Percentiles rank a stretch among this genome's conserved stretches.
phyloP scores from a whole-genome alignment of 2,113 vertebrate species.

The Trachemys scripta region DNA sequence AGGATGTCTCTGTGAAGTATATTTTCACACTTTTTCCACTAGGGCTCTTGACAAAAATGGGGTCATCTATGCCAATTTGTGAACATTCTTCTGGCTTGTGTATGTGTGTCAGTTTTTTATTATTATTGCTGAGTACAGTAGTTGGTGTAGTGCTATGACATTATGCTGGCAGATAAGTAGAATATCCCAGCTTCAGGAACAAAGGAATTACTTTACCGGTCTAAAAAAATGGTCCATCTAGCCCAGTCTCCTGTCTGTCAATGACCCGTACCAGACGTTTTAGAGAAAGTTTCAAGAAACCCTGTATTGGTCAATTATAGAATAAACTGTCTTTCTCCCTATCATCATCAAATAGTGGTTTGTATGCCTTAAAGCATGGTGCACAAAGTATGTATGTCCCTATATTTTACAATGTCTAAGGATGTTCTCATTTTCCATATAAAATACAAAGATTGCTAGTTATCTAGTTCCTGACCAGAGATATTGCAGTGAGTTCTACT shows the following conservation, averaged over 20 bases:
- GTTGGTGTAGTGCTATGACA: conserved; percentile 19
- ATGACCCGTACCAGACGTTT: conserved; percentile 36
- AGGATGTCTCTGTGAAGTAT: conserved; percentile 59
- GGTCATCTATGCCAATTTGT: conserved; percentile 74
- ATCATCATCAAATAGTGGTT: not conserved
- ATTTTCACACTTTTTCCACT: conserved; percentile 61
- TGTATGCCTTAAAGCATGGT: conserved; percentile 53
- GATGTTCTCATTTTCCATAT: conserved; percentile 18
- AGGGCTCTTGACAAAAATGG: conserved; percentile 33
- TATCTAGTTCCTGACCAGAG: not conserved
- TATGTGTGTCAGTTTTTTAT: conserved; percentile 30
- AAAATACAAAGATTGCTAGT: not conserved
- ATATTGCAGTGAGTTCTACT: not conserved
- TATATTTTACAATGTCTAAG: not conserved
- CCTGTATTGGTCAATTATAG: too few species aligned
- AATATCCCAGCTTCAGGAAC: conserved; percentile 70
- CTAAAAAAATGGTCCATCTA: not conserved
- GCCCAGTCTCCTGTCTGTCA: conserved; percentile 16
- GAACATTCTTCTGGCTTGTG: conserved; percentile 72
- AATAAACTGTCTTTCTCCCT: not conserved
- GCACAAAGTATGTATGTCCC: conserved; percentile 17
- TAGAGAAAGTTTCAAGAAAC: conserved; percentile 30
- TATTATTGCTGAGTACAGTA: conserved; percentile 61
- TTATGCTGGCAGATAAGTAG: conserved; percentile 72
- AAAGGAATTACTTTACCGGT: conserved; percentile 52